Percentiles rank a stretch among this genome's conserved stretches.
Conservation (phyloP, 64 coral and sea anemone species). For the Montipora capricornis region DNA sequence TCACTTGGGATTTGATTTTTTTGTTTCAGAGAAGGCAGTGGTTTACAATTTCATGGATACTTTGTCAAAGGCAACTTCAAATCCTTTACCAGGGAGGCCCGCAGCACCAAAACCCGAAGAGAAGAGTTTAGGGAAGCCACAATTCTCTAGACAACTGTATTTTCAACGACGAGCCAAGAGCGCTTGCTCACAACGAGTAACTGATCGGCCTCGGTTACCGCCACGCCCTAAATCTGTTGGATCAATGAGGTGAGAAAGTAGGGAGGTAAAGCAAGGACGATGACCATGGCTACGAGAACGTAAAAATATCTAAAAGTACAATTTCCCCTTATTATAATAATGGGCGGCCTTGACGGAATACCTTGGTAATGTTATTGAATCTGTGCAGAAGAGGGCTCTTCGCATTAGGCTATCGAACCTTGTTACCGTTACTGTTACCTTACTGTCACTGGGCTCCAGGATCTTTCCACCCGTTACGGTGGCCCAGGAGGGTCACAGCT, state of each 20-base stretch:
- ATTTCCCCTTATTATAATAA: too few species aligned
- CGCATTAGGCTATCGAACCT: too few species aligned
- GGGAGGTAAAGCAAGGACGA: too few species aligned
- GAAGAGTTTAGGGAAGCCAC: slow-evolving; percentile 13
- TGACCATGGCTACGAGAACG: too few species aligned
- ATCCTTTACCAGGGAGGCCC: slow-evolving; percentile 21
- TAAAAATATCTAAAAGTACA: too few species aligned
- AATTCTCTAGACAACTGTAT: slow-evolving; percentile 80
- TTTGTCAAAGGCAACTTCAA: slow-evolving; percentile 75
- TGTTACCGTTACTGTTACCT: too few species aligned
- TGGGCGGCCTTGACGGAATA: too few species aligned
- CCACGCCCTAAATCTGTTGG: slow-evolving; percentile 84
- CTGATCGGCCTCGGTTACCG: slow-evolving; percentile 66
- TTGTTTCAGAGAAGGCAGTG: slow-evolving; percentile 84
- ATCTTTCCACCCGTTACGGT: too few species aligned
- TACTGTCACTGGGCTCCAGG: too few species aligned
- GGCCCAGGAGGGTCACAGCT: too few species aligned
- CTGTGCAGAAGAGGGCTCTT: too few species aligned
- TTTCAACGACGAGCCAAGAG: slow-evolving; percentile 80
- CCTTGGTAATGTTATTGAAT: too few species aligned
- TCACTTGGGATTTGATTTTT: not conserved
- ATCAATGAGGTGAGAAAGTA: slow-evolving; percentile 42
- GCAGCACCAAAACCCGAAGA: slow-evolving; percentile 41
- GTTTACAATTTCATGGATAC: slow-evolving; percentile 91
- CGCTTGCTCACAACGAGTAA: slow-evolving; percentile 80